Evolutionary conservation across 92 coral and sea anemone genomes (phyloP), one percentile per base, ranked within the genome.

Genomic region (Palythoa grandiflora): DNA sequence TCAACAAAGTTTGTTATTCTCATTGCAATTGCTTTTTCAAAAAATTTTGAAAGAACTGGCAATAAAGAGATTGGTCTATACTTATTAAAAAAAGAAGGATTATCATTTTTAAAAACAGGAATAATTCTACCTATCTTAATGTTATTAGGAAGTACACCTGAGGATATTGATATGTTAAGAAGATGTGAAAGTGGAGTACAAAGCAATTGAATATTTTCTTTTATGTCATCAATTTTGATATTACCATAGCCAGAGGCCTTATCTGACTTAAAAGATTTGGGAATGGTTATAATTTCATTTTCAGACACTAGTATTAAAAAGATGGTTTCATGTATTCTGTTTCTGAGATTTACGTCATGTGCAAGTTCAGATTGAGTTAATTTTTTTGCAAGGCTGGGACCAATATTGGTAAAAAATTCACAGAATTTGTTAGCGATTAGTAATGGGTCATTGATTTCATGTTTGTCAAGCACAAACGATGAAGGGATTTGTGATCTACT

Each of bases 221-320:
- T 66, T n/a, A 66, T 66, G 1, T 66, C 72, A 28, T n/a, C 37
- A 53, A 78, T 52, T 16, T 19, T 78, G n/a, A 78, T 52, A 16
- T 6, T 28, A 78, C 51, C 84, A 78, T 6, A 78, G 63, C 70
- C 84, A 13, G 57, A 4, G 20, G 84, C 86, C 21, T 80, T 80
- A 4, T 53, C 74, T 80, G 86, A 80, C 6, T 21, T 81, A 81
- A 81, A 81, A 60, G 50, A 17, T 14, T 16, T 9, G 35, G 55
- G 19, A 19, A 81, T 81, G 63, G 35, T 35, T 81, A 19, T 80
- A 28, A 80, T 36, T 63, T 81, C 86, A 21, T 81, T 61, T 81
- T 17, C 86, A 20, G 53, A 20, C 13, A 81, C 86, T 8, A 37
- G 75, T 60, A 39, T 61, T 13, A 81, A 19, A 38, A 81, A 81